A percentile compares a stretch with the other conserved stretches of the same genome.
Conservation (phyloP, 1,140 invertebrate genomes). For the Popillia japonica region DNA sequence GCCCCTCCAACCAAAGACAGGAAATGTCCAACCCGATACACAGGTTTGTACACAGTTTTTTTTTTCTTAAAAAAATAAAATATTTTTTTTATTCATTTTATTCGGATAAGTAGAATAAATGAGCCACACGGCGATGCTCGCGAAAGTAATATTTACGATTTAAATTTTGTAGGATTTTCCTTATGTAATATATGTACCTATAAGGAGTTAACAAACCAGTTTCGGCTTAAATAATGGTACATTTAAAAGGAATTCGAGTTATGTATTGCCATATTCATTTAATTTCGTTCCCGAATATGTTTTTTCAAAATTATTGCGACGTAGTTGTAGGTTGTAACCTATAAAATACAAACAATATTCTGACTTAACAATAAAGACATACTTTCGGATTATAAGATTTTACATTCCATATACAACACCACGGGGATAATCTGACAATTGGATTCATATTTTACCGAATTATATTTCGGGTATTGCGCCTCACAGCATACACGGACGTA, state of each 20-base stretch:
- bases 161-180: no score
- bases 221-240: background rate
- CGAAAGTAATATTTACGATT: background rate
- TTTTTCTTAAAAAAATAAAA: background rate
- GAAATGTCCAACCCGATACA: conserved; percentile 68
- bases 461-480: background rate
- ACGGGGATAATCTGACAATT: background rate
- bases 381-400: background rate
- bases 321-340: no score
- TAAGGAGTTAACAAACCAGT: background rate
- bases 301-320: no score
- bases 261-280: background rate
- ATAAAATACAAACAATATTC: no score
- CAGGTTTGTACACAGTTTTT: conserved; percentile 57
- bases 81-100: background rate
- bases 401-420: background rate
- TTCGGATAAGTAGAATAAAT: background rate
- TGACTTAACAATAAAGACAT: background rate
- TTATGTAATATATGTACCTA: no score
- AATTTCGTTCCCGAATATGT: no score
- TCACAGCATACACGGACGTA: background rate
- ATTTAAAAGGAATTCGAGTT: conserved; percentile 6
- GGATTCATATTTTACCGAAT: background rate
- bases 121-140: background rate
- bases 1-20: conserved; percentile 68